These are phyloP conservation scores for Cyrtonyx montezumae DNA, from an alignment of 2,113 vertebrate species.

Conservation along the genomic window DNA sequence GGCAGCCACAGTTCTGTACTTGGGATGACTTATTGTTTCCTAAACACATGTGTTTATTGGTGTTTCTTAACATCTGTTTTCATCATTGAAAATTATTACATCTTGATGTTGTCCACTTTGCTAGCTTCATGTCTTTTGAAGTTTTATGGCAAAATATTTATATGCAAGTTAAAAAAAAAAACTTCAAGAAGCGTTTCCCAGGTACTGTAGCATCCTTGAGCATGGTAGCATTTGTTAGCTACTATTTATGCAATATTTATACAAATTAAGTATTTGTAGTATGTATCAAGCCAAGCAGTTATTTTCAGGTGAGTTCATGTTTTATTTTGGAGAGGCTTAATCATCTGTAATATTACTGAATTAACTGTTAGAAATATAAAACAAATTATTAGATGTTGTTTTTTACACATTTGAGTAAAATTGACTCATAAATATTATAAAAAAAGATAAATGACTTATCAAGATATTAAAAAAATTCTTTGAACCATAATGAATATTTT, in stretches of 20 bases:
- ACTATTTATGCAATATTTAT: background rate
- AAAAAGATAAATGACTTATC: conserved; percentile 61
- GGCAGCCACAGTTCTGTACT: background rate
- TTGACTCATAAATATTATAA: conserved; percentile 48
- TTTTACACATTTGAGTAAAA: conserved; percentile 39
- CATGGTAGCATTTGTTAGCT: background rate
- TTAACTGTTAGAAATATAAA: conserved; percentile 26
- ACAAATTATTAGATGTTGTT: background rate
- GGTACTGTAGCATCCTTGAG: background rate
- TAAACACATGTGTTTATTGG: background rate
- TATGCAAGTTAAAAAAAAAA: background rate
- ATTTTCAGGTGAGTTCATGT: background rate
- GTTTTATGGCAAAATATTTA: background rate
- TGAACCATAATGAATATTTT: conserved; percentile 63
- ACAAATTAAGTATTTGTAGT: background rate
- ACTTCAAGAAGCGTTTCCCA: background rate
- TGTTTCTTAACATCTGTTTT: background rate
- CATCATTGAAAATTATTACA: background rate
- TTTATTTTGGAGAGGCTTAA: background rate
- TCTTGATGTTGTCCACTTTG: background rate
- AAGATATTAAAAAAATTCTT: conserved; percentile 36
- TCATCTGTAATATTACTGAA: background rate
- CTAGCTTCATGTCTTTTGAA: background rate
- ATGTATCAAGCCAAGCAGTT: background rate
- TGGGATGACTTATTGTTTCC: background rate